A percentile compares a stretch with the other conserved stretches of the same genome.
Evolutionary conservation across 2,113 vertebrate genomes (phyloP).

Genomic region (Athene cunicularia): DNA sequence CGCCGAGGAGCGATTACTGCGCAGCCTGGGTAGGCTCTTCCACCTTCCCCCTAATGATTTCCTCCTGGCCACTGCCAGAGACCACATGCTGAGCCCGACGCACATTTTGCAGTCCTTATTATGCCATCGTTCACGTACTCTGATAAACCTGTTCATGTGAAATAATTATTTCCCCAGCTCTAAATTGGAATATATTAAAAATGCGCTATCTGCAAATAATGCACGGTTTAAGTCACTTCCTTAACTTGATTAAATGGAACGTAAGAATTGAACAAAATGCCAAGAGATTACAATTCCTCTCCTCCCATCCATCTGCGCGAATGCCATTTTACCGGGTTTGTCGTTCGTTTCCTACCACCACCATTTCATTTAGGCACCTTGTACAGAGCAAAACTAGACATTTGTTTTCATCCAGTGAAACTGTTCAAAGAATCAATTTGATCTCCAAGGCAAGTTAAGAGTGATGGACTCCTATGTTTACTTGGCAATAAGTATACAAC

Average conservation of each 20-base stretch:
- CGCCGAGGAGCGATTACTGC: rapidly evolving
- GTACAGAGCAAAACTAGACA: background rate
- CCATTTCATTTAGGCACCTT: background rate
- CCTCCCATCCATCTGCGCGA: rapidly evolving
- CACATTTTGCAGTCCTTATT: background rate
- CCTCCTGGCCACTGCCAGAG: background rate
- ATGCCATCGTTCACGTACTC: rapidly evolving
- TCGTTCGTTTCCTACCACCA: background rate
- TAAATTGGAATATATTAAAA: background rate
- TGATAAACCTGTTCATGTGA: background rate
- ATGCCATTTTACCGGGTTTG: background rate
- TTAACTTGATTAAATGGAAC: background rate
- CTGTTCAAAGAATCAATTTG: constrained; percentile 7
- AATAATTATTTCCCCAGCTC: background rate
- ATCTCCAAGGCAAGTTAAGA: background rate
- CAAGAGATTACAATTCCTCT: background rate
- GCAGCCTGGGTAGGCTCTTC: background rate
- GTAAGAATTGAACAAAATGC: background rate
- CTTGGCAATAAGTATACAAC: background rate
- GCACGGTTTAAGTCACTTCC: background rate
- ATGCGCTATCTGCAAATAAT: background rate
- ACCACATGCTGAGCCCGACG: background rate
- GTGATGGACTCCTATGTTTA: background rate
- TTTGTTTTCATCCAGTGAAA: background rate
- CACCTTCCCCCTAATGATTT: background rate